Evolutionary conservation across 2,797 vertebrate genomes (phyloP).

Genomic region (Propithecus perrieri): DNA sequence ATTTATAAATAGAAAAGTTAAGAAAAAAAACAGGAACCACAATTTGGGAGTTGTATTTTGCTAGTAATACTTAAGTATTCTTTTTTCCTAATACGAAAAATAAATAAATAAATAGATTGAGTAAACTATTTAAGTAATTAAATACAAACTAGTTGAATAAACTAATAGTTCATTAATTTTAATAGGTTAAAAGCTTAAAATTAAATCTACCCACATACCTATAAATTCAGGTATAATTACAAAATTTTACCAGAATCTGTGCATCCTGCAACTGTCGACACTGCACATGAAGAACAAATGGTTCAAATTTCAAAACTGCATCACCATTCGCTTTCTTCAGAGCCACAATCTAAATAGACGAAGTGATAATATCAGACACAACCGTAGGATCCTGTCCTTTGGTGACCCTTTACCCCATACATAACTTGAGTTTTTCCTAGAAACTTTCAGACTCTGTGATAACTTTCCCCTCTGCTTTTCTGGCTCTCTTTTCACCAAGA

Average conservation of each 20-base stretch:
- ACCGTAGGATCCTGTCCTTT: neutral
- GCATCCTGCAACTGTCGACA: conserved; percentile 91
- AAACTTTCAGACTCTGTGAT: neutral
- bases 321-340: conserved; percentile 86
- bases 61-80: neutral
- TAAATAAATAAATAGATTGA: neutral
- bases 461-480: neutral
- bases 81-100: neutral
- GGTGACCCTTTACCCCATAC: neutral
- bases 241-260: conserved; percentile 90
- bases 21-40: neutral
- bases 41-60: neutral
- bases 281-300: conserved; percentile 94
- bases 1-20: neutral
- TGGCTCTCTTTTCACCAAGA: neutral
- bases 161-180: neutral
- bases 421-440: neutral
- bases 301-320: conserved; percentile 94
- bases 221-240: neutral
- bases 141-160: neutral
- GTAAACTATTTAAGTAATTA: neutral
- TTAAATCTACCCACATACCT: neutral
- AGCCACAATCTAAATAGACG: conserved; percentile 83
- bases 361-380: neutral
- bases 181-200: neutral